These are phyloP conservation scores for Anoura caudifer DNA, from an alignment of 2,113 vertebrate species.

Conservation along the genomic window DNA sequence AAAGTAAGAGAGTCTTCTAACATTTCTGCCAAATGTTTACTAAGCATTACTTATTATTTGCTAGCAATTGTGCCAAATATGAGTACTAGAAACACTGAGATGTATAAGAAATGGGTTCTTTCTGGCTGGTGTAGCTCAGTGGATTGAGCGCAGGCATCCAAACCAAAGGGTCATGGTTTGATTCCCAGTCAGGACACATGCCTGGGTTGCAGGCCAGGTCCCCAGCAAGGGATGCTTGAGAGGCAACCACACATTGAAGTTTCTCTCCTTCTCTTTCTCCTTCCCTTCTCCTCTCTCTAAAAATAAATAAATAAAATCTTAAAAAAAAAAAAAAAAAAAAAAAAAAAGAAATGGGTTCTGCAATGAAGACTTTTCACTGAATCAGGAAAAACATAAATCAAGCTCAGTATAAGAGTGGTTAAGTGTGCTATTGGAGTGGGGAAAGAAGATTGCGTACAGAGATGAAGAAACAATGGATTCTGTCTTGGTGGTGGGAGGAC, in stretches of 20 bases:
- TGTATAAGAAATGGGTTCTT: neutral
- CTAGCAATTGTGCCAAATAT: neutral
- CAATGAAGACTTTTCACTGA: neutral
- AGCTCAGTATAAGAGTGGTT: neutral
- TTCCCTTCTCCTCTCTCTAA: no score
- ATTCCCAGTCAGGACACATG: no score
- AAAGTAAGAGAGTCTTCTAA: neutral
- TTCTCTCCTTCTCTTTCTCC: no score
- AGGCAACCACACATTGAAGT: no score
- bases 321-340: no score
- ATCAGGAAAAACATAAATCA: neutral
- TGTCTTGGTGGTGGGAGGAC: neutral
- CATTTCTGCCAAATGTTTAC: neutral
- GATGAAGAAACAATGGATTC: neutral
- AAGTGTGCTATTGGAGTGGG: neutral
- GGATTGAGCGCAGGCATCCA: no score
- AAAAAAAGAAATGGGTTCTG: neutral
- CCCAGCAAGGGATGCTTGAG: no score
- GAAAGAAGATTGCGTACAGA: neutral
- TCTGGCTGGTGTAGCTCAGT: no score
- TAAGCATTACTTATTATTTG: neutral
- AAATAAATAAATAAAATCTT: no score
- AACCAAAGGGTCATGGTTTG: no score
- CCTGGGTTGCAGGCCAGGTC: no score
- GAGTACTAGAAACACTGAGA: neutral